Evolutionary conservation across 1,140 invertebrate species (phyloP).

Genomic region (Littorina saxatilis): DNA sequence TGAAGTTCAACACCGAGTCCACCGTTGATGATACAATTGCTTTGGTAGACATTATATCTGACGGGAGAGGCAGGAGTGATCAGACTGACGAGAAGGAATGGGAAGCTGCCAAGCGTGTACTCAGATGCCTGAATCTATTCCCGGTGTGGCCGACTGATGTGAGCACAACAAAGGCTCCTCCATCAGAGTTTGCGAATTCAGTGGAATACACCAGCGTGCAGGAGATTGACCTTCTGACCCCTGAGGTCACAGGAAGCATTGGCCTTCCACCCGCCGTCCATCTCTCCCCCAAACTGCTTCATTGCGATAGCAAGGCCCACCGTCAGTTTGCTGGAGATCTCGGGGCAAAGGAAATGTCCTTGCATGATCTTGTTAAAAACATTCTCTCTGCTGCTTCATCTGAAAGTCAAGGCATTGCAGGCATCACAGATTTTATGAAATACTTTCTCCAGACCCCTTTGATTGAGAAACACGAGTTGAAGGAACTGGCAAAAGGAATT

Average conservation of each 20-base stretch:
- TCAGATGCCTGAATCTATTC: slow-evolving; percentile 8
- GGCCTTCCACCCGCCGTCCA: background rate
- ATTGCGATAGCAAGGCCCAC: background rate
- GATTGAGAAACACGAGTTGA: background rate
- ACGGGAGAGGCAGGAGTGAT: background rate
- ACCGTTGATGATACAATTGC: background rate
- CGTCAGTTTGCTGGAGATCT: background rate
- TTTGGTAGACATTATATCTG: background rate
- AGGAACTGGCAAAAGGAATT: background rate
- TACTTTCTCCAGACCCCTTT: background rate
- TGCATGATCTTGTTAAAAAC: background rate
- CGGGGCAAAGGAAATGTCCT: background rate
- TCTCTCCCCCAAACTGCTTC: background rate
- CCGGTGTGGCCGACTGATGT: background rate
- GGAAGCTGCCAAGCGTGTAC: background rate
- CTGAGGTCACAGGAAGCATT: background rate
- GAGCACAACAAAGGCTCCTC: too few species aligned
- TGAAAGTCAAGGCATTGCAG: too few species aligned
- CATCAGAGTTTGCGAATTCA: too few species aligned
- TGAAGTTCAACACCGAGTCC: background rate
- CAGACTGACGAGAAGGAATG: background rate
- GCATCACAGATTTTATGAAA: background rate
- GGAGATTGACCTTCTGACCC: background rate
- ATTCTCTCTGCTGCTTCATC: too few species aligned
- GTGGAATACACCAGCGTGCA: background rate